A percentile compares a stretch with the other conserved stretches of the same genome.
These are phyloP conservation scores for Microctonus hyperodae DNA, from an alignment of 2,888 invertebrate genomes.

Conservation along the genomic window DNA sequence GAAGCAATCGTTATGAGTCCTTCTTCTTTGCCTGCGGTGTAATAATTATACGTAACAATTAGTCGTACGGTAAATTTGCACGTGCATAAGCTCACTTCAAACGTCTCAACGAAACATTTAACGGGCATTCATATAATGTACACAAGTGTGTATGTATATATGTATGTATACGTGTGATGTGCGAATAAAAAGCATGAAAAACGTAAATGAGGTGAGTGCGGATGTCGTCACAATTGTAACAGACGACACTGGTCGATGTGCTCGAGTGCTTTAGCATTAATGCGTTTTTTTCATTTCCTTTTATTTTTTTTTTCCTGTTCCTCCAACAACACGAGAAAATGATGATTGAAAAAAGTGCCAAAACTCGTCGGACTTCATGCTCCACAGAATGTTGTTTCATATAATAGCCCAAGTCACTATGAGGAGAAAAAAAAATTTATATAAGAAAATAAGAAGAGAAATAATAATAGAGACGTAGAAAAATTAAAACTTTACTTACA, in stretches of 20 bases:
- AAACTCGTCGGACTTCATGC: conserved; percentile 10
- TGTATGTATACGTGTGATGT: background rate
- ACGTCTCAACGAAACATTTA: conserved; percentile 3
- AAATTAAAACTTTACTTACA: background rate
- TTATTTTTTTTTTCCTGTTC: background rate
- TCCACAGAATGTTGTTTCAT: background rate
- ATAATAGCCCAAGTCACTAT: background rate
- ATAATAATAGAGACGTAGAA: background rate
- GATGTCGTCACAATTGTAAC: conserved; percentile 3
- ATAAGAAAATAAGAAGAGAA: background rate
- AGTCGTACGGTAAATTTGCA: conserved; percentile 56
- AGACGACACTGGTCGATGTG: background rate
- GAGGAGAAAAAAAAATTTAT: background rate
- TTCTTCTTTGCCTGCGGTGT: conserved; percentile 28
- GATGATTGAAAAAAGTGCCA: conserved; percentile 8
- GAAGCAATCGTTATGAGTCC: background rate
- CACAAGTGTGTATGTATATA: background rate
- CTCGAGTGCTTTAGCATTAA: conserved; percentile 5
- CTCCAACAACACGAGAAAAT: conserved; percentile 11
- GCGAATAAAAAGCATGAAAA: background rate
- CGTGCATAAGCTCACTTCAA: conserved; percentile 41
- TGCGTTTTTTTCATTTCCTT: conserved; percentile 19
- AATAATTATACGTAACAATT: conserved; percentile 55
- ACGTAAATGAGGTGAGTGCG: conserved; percentile 10
- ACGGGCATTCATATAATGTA: conserved; percentile 20